Evolutionary conservation across 2,888 invertebrate species (phyloP), one percentile per base, ranked within the genome.

Genomic region (Gymnosoma rotundatum): DNA sequence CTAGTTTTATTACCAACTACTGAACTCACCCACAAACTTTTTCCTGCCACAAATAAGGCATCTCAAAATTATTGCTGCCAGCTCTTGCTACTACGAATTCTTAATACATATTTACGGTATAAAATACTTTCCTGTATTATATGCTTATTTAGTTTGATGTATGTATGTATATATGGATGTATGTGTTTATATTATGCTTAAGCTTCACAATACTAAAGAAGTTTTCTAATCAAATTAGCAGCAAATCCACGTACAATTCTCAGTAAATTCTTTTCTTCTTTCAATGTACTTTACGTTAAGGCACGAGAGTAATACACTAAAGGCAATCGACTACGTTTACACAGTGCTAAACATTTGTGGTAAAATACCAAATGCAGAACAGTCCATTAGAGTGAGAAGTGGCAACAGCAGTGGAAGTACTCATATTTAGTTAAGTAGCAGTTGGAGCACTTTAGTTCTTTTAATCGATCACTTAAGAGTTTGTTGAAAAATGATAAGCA

Each of bases 171-270:
- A 25, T 25, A 25, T 25, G n/a, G 2, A 42, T 42, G 14, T 42
- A 48, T 7, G 16, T 45, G 14, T 45, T 14, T 45, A 12, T 45
- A 14, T 4, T 14, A 45, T 45, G 4, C n/a, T 52, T 25, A 38
- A 48, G 10, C 21, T 74, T 25, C 14, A 54, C 32, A 76, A 16
- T 48, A 60, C 45, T 61, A 61, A 63, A 67, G 88, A 89, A 90
- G 87, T 89, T 89, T 89, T 89, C 90, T 90, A 89, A 89, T 90
- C 89, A 90, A 90, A 90, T 90, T 90, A 90, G 88, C 89, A 88
- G 87, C 83, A 83, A 80, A 79, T 83, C 69, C 83, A 83, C 78
- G 72, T 79, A 79, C 79, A 79, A 66, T 70, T 78, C 66, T 76
- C 52, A 18, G 56, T 50, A 63, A 80, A 74, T 73, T 70, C 69